Percentiles rank a stretch among this genome's conserved stretches.
Conservation (phyloP, 1,140 invertebrate species). For the Antheraea pernyi region DNA sequence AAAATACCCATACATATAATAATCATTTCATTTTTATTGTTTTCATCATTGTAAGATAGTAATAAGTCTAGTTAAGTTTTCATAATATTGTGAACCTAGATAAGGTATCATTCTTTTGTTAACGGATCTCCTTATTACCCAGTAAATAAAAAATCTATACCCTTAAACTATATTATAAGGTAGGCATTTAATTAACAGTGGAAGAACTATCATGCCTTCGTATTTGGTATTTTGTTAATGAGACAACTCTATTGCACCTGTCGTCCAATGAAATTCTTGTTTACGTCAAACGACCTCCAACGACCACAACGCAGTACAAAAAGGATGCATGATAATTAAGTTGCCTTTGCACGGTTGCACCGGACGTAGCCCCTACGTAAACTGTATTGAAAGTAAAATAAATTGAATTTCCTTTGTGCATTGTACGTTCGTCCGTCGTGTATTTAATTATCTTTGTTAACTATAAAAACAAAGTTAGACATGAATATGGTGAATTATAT, state of each 20-base stretch:
- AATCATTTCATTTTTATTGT: too few relatives aligned
- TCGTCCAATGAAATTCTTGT: not conserved
- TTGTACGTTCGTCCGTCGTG: constrained; percentile 6
- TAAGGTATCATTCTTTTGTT: too few relatives aligned
- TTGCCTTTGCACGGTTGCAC: constrained; percentile 8
- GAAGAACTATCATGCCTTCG: too few relatives aligned
- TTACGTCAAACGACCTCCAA: not conserved
- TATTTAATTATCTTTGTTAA: not conserved
- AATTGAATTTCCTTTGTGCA: constrained; percentile 48
- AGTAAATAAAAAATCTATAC: too few relatives aligned
- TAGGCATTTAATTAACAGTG: too few relatives aligned
- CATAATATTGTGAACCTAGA: too few relatives aligned
- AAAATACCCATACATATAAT: too few relatives aligned
- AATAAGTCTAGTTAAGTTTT: too few relatives aligned
- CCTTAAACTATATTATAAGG: too few relatives aligned
- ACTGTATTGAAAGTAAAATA: constrained; percentile 43
- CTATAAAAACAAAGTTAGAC: not conserved
- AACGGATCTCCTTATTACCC: too few relatives aligned
- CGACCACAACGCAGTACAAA: not conserved
- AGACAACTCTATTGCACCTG: not conserved
- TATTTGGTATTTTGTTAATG: too few relatives aligned
- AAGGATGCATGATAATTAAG: constrained; percentile 1
- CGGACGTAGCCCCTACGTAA: constrained; percentile 21
- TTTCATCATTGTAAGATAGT: too few relatives aligned
- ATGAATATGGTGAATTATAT: not conserved